phyloP scores from a whole-genome alignment of 2,113 vertebrate genomes.

The Promerops cafer region DNA sequence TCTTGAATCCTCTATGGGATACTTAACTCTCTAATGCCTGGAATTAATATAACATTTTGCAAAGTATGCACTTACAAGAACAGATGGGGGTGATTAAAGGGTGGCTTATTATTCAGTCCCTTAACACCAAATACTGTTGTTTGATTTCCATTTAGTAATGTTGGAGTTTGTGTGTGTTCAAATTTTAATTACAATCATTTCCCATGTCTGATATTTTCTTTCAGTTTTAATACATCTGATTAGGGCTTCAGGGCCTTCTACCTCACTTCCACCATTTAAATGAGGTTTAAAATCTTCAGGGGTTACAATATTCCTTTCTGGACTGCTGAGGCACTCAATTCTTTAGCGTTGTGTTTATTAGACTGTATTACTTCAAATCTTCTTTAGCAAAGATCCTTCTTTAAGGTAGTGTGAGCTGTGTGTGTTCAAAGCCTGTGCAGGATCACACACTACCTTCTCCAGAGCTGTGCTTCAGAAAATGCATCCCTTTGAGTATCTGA shows the following conservation, averaged over 20 bases:
- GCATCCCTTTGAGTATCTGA: background rate
- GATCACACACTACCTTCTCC: background rate
- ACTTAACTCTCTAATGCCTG: background rate
- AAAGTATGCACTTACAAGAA: background rate
- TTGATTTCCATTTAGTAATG: conserved; percentile 5
- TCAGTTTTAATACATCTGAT: conserved; percentile 38
- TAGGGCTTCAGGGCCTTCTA: background rate
- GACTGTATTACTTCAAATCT: background rate
- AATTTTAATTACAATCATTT: conserved; percentile 46
- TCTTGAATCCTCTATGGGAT: background rate
- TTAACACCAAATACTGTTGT: background rate
- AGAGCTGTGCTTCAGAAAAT: background rate
- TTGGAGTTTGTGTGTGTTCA: background rate
- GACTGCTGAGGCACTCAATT: background rate
- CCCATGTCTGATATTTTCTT: conserved; percentile 42
- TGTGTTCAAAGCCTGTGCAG: background rate
- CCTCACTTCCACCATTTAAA: background rate
- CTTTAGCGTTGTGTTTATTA: background rate
- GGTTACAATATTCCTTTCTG: background rate
- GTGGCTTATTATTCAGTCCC: background rate
- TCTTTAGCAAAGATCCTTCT: background rate
- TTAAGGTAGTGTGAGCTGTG: background rate
- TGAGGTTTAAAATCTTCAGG: background rate
- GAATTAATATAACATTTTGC: background rate
- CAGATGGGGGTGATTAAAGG: background rate